Conservation (phyloP, 2,113 vertebrate genomes). For the Notiomystis cincta region DNA sequence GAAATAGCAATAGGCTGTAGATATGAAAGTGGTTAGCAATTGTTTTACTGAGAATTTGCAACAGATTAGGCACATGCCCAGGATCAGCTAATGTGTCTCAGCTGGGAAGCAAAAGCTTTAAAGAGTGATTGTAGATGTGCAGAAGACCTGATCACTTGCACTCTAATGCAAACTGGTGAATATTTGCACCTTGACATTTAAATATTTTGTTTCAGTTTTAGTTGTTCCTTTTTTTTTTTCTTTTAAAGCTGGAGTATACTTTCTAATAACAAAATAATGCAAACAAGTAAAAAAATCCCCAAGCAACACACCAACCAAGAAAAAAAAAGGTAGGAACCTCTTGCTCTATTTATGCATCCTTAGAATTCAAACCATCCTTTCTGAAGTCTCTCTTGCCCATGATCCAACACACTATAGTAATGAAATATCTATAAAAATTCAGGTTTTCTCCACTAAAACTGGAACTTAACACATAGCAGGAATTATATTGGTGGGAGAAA, state of each 20-base stretch:
- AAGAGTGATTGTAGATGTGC: not conserved
- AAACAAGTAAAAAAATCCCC: not conserved
- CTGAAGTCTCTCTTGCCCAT: not conserved
- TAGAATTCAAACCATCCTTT: not conserved
- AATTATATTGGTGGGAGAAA: not conserved
- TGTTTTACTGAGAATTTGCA: not conserved
- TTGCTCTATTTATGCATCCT: not conserved
- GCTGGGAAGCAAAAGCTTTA: not conserved
- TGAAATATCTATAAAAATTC: not conserved
- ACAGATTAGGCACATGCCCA: not conserved
- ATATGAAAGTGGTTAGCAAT: not conserved
- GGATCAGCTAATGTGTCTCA: not conserved
- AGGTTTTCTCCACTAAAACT: not conserved
- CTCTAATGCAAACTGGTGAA: not conserved
- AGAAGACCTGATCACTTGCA: not conserved
- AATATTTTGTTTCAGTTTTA: not conserved
- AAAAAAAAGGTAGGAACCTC: not conserved
- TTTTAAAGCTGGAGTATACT: not conserved
- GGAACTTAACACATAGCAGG: not conserved
- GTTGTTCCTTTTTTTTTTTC: not conserved
- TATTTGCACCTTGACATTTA: not conserved
- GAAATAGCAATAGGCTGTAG: not conserved
- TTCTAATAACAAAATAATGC: not conserved
- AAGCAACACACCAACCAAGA: not conserved
- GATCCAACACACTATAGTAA: not conserved